These are phyloP conservation scores for Lysiphlebus fabarum DNA, from an alignment of 1,140 invertebrate genomes.

Conservation along the genomic window DNA sequence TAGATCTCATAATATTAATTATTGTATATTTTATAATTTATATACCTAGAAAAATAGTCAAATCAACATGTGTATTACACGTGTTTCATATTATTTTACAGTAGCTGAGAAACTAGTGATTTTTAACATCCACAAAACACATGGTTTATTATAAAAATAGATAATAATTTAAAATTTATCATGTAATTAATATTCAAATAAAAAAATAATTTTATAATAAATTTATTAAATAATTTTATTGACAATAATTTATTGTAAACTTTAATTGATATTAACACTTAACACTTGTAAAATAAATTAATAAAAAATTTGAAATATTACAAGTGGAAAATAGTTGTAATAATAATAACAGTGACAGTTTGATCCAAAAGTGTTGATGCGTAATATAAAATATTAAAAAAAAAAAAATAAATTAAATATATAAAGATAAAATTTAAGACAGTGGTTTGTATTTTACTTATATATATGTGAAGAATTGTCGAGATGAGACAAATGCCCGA, in stretches of 20 bases:
- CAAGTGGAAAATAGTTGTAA: not conserved
- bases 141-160: not conserved
- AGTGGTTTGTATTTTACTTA: not conserved
- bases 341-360: constrained; percentile 1
- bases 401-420: constrained; percentile 8
- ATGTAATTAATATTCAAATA: too few relatives aligned
- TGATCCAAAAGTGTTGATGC: not conserved
- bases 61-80: constrained; percentile 26
- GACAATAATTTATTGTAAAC: too few relatives aligned
- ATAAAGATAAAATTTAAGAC: constrained; percentile 6
- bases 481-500: constrained; percentile 14
- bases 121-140: not conserved
- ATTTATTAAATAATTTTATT: too few relatives aligned
- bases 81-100: constrained; percentile 8
- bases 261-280: too few relatives aligned
- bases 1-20: too few relatives aligned
- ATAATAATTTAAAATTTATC: too few relatives aligned
- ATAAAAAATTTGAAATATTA: not conserved
- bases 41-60: not conserved
- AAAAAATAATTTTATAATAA: too few relatives aligned
- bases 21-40: too few relatives aligned
- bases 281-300: too few relatives aligned
- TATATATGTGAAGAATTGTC: constrained; percentile 4
- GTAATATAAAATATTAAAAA: constrained; percentile 4
- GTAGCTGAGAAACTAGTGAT: not conserved